Percentiles rank a stretch among this genome's conserved stretches.
phyloP scores from a whole-genome alignment of 2,797 vertebrate genomes.

The Pyrrhura leucotis region DNA sequence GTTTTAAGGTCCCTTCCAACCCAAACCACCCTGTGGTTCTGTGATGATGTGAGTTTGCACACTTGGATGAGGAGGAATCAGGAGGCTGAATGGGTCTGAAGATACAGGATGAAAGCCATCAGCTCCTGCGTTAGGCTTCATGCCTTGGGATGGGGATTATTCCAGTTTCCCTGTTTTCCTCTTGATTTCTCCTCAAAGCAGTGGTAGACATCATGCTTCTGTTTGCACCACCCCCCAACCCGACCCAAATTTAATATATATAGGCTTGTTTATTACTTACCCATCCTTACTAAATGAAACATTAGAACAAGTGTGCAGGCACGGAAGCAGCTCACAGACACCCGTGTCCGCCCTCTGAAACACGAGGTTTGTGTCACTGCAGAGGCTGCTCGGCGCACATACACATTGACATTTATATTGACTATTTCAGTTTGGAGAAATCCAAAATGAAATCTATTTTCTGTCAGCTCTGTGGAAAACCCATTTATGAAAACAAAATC shows the following conservation, averaged over 20 bases:
- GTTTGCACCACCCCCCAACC: not conserved
- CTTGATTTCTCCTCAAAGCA: not conserved
- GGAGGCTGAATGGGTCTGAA: not conserved
- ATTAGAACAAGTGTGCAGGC: not conserved
- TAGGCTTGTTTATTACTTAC: not conserved
- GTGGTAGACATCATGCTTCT: too few species aligned
- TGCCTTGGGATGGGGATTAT: accelerated
- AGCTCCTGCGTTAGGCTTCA: accelerated
- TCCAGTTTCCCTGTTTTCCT: accelerated
- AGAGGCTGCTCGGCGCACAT: not conserved
- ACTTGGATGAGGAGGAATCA: not conserved
- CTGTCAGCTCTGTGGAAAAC: constrained; percentile 71
- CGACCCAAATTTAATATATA: not conserved
- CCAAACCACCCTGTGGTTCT: not conserved
- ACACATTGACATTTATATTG: constrained; percentile 63
- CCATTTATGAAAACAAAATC: constrained; percentile 76
- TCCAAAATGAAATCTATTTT: constrained; percentile 75
- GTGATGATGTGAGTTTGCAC: not conserved
- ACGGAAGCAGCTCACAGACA: not conserved
- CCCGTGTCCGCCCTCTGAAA: not conserved
- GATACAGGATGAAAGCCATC: not conserved
- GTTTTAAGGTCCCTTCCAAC: not conserved
- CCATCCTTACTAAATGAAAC: not conserved
- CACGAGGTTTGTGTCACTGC: not conserved
- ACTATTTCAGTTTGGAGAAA: constrained; percentile 74